Conservation (phyloP, 2,113 vertebrate genomes). For the Miniopterus natalensis region DNA sequence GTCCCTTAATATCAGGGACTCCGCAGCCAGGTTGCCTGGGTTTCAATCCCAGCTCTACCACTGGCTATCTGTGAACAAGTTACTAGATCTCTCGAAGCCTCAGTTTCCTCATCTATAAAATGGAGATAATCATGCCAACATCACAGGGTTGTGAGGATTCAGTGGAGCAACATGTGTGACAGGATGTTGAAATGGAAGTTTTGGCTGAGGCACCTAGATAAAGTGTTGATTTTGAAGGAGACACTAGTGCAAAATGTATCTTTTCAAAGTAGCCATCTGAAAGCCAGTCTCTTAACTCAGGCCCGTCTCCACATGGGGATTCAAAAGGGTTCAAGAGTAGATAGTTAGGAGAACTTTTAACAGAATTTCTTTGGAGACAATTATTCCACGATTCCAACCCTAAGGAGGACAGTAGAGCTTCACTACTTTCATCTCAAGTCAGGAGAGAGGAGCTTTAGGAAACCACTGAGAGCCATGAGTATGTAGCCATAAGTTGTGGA, state of each 20-base stretch:
- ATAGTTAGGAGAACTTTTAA: neutral
- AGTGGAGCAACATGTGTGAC: neutral
- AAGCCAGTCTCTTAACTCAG: neutral
- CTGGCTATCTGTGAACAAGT: neutral
- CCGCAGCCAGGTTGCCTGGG: neutral
- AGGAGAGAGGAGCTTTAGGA: neutral
- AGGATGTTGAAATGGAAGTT: neutral
- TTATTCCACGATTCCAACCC: neutral
- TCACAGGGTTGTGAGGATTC: neutral
- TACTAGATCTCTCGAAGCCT: neutral
- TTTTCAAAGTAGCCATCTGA: neutral
- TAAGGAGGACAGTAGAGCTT: neutral
- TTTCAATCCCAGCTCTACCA: neutral
- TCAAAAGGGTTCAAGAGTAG: neutral
- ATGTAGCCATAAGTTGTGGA: neutral
- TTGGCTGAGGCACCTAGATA: neutral
- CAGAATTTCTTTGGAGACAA: neutral
- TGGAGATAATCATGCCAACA: neutral
- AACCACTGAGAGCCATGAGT: neutral
- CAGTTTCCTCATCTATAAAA: neutral
- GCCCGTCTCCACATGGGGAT: neutral
- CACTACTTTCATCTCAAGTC: neutral
- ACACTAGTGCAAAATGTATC: neutral
- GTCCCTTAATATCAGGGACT: neutral
- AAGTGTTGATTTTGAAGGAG: neutral